A percentile compares a stretch with the other conserved stretches of the same genome.
Evolutionary conservation across 2,888 invertebrate species (phyloP).

Genomic region (Cerceris rybyensis): DNA sequence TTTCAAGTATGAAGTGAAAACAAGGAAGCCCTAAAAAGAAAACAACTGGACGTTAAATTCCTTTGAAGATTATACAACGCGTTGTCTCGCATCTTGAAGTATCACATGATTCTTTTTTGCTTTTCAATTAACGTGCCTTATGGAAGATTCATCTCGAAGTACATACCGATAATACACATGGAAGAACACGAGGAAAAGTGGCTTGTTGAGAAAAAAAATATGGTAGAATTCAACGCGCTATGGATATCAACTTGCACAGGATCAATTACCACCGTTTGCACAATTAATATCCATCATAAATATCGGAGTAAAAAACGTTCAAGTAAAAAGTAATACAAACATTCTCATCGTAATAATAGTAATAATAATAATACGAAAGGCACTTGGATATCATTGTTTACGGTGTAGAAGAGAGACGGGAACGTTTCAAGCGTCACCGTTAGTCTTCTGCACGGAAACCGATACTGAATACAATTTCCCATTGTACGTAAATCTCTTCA

Average conservation of each 20-base stretch:
- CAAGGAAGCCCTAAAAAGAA: constrained; percentile 39
- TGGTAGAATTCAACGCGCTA: background rate
- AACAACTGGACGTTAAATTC: constrained; percentile 23
- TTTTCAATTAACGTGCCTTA: constrained; percentile 27
- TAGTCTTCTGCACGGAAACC: constrained; percentile 22
- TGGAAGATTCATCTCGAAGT: constrained; percentile 15
- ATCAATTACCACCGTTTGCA: constrained; percentile 4
- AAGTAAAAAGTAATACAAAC: constrained; percentile 41
- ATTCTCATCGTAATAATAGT: constrained; percentile 20
- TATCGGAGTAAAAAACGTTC: constrained; percentile 31
- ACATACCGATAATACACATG: constrained; percentile 10
- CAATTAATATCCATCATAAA: constrained; percentile 21
- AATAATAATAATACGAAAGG: constrained; percentile 48
- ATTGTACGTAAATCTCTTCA: constrained; percentile 33
- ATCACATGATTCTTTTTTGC: constrained; percentile 36
- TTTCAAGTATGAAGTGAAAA: constrained; percentile 23
- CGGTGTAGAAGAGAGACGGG: constrained; percentile 26
- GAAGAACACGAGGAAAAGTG: constrained; percentile 26
- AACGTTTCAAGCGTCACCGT: constrained; percentile 29
- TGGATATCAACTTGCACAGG: background rate
- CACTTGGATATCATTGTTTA: constrained; percentile 57
- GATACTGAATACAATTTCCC: constrained; percentile 28
- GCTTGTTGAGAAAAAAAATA: constrained; percentile 11
- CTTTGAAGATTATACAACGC: background rate
- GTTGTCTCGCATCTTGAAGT: constrained; percentile 26